phyloP scores from a whole-genome alignment of 2,888 invertebrate genomes.

The Zygogramma bicolorata region DNA sequence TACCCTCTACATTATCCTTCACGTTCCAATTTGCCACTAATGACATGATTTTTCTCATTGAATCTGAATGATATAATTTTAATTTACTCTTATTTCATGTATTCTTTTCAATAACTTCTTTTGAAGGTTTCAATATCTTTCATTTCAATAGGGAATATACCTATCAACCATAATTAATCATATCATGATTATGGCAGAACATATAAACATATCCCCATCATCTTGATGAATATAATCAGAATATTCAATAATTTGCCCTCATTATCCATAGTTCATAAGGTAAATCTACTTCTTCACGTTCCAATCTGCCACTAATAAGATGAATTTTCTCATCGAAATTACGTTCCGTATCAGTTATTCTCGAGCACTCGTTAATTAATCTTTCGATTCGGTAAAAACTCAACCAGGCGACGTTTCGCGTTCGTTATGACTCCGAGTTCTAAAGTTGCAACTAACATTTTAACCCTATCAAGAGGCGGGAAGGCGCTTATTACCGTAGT shows the following conservation, averaged over 20 bases:
- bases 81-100: too few species aligned
- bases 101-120: too few species aligned
- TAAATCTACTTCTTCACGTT: neutral
- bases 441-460: conserved; percentile 21
- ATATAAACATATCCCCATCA: too few species aligned
- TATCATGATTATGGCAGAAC: too few species aligned
- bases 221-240: too few species aligned
- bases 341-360: conserved; percentile 6
- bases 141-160: too few species aligned
- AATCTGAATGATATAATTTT: too few species aligned
- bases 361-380: conserved; percentile 2
- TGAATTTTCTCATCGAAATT: conserved; percentile 1
- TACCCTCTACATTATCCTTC: neutral
- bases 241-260: too few species aligned
- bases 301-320: neutral
- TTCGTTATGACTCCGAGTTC: conserved; percentile 12
- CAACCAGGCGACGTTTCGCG: conserved; percentile 6
- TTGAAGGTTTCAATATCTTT: too few species aligned
- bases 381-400: neutral
- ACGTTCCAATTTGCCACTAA: neutral
- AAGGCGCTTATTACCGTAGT: conserved; percentile 24
- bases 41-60: too few species aligned
- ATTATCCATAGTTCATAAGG: too few species aligned
- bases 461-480: conserved; percentile 17
- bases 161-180: too few species aligned